Percentiles rank a stretch among this genome's conserved stretches.
These are phyloP conservation scores for Polymixis flavicincta DNA, from an alignment of 2,888 invertebrate species.

Conservation along the genomic window DNA sequence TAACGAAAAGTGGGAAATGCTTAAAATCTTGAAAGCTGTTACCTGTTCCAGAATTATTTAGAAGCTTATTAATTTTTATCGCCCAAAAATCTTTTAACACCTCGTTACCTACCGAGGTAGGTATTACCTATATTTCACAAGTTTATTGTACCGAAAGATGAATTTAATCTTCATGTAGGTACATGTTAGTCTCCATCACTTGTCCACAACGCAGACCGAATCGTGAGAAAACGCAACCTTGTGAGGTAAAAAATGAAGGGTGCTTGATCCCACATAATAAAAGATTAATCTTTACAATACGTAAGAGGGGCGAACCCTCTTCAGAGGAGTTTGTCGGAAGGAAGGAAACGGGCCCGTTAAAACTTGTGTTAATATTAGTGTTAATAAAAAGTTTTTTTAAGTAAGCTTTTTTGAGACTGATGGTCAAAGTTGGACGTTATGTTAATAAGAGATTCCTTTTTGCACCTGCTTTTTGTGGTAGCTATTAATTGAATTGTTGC, in stretches of 20 bases:
- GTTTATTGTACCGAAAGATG: neutral
- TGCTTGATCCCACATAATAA: conserved; percentile 57
- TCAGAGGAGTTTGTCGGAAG: conserved; percentile 64
- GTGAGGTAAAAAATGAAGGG: conserved; percentile 61
- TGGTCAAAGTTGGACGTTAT: neutral
- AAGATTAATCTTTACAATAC: conserved; percentile 63
- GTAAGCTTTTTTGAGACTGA: neutral
- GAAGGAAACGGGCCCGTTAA: conserved; percentile 76
- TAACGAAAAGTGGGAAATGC: neutral
- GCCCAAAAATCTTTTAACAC: neutral
- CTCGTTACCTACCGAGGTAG: neutral
- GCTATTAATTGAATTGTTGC: too few relatives aligned
- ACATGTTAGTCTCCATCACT: neutral
- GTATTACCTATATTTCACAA: neutral
- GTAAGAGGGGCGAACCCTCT: conserved; percentile 65
- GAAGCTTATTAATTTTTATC: neutral
- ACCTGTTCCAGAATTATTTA: neutral
- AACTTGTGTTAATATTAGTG: conserved; percentile 48
- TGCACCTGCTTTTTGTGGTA: neutral
- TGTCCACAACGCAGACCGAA: conserved; percentile 19
- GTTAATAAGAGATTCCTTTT: neutral
- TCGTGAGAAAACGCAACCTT: conserved; percentile 62
- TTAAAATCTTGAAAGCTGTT: neutral
- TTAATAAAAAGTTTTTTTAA: too few relatives aligned
- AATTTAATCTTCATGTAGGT: neutral